Percentiles rank a stretch among this genome's conserved stretches.
Evolutionary conservation across 1,140 invertebrate genomes (phyloP).

Genomic region (Ruditapes philippinarum): DNA sequence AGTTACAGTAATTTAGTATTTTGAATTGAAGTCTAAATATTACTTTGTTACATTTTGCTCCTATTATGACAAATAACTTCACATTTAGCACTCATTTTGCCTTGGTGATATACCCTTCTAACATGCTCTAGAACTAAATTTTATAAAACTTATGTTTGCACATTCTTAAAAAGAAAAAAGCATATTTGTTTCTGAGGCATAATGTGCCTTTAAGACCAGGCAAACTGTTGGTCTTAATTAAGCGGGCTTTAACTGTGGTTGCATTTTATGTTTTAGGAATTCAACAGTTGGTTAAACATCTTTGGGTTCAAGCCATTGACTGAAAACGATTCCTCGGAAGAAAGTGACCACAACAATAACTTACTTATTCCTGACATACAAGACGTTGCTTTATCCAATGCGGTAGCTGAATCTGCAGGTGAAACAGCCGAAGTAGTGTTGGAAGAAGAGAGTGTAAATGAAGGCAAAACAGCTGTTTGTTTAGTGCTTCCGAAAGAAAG

Average conservation of each 20-base stretch:
- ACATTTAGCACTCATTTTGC: too few species aligned
- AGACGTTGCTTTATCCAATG: neutral
- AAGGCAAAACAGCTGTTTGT: conserved; percentile 6
- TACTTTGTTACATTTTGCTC: too few species aligned
- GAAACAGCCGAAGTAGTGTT: neutral
- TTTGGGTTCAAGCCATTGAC: conserved; percentile 18
- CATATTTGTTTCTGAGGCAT: too few species aligned
- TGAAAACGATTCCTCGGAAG: conserved; percentile 26
- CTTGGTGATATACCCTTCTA: too few species aligned
- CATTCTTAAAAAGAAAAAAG: too few species aligned
- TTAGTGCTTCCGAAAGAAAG: neutral
- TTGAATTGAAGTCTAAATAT: too few species aligned
- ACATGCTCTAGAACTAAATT: too few species aligned
- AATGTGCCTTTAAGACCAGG: conserved; percentile 17
- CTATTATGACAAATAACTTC: too few species aligned
- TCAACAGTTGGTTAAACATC: conserved; percentile 23
- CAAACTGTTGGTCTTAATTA: neutral
- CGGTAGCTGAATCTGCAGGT: conserved; percentile 4
- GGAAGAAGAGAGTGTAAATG: conserved; percentile 2
- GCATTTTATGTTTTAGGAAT: conserved; percentile 5
- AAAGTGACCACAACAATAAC: conserved; percentile 29
- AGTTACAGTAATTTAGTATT: too few species aligned
- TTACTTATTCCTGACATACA: conserved; percentile 8
- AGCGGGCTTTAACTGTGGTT: neutral
- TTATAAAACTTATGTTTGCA: too few species aligned